Evolutionary conservation across 2,888 invertebrate genomes (phyloP).

Genomic region (Tinea trinotella): DNA sequence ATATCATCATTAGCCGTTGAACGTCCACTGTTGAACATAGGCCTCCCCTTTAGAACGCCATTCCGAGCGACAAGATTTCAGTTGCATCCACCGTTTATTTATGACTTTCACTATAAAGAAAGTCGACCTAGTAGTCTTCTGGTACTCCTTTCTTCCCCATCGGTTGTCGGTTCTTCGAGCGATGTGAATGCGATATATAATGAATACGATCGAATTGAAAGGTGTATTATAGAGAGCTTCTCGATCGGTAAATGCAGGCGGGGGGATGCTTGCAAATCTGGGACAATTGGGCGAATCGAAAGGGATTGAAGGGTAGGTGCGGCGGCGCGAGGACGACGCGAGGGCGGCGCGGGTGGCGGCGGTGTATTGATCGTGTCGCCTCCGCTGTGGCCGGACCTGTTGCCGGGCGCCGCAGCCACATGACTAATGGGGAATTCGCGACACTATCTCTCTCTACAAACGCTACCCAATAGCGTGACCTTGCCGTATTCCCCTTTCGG

Average conservation of each 20-base stretch:
- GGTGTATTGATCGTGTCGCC: conserved; percentile 47
- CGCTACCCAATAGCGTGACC: conserved; percentile 5
- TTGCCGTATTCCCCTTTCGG: not conserved
- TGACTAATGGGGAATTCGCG: conserved; percentile 9
- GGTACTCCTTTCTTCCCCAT: no score
- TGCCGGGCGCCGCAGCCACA: conserved; percentile 52
- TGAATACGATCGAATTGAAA: no score
- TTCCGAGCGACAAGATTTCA: no score
- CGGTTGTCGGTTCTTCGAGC: no score
- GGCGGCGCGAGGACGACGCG: conserved; percentile 29
- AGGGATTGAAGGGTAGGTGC: conserved; percentile 22
- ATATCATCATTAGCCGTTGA: no score
- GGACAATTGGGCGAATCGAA: not conserved
- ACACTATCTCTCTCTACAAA: not conserved
- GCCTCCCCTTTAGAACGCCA: no score
- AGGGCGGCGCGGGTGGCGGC: conserved; percentile 26
- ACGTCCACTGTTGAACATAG: no score
- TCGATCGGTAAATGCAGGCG: not conserved
- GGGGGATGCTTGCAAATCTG: not conserved
- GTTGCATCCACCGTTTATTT: no score
- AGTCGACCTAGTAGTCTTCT: no score
- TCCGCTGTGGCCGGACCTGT: conserved; percentile 47
- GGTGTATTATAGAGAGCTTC: not conserved
- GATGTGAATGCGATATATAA: no score
- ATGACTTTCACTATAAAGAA: no score